A percentile compares a stretch with the other conserved stretches of the same genome.
Evolutionary conservation across 1,140 invertebrate genomes (phyloP).

Genomic region (Meloidogyne chitwoodi): DNA sequence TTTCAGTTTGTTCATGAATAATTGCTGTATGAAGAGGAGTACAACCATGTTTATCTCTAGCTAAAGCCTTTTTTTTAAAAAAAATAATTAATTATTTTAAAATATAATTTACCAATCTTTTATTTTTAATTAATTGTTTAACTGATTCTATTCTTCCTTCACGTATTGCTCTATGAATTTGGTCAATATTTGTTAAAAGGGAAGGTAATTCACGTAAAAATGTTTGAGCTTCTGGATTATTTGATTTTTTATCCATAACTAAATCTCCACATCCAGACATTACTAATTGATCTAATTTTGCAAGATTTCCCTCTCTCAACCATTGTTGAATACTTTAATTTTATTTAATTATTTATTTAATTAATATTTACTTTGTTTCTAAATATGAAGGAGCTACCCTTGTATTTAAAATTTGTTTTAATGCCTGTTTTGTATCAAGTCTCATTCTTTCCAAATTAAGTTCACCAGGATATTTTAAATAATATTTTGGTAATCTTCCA

Average conservation of each 20-base stretch:
- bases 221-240: conserved; percentile 68
- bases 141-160: conserved; percentile 69
- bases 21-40: conserved; percentile 70
- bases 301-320: conserved; percentile 61
- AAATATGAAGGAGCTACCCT: conserved; percentile 58
- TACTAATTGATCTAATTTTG: conserved; percentile 62
- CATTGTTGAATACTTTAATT: conserved; percentile 64
- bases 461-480: conserved; percentile 57
- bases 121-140: not conserved
- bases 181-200: conserved; percentile 65
- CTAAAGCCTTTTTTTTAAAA: conserved; percentile 66
- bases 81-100: not conserved
- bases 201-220: conserved; percentile 70
- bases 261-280: conserved; percentile 65
- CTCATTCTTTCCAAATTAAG: conserved; percentile 55
- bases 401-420: conserved; percentile 51
- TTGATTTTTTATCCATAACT: conserved; percentile 69
- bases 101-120: not conserved
- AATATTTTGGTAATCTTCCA: conserved; percentile 56
- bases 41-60: conserved; percentile 73
- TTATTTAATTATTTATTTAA: not conserved
- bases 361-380: conserved; percentile 44
- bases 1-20: conserved; percentile 70
- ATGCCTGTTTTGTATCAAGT: conserved; percentile 51
- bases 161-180: conserved; percentile 71